Evolutionary conservation across 2,113 vertebrate species (phyloP).

Genomic region (Lophius piscatorius): DNA sequence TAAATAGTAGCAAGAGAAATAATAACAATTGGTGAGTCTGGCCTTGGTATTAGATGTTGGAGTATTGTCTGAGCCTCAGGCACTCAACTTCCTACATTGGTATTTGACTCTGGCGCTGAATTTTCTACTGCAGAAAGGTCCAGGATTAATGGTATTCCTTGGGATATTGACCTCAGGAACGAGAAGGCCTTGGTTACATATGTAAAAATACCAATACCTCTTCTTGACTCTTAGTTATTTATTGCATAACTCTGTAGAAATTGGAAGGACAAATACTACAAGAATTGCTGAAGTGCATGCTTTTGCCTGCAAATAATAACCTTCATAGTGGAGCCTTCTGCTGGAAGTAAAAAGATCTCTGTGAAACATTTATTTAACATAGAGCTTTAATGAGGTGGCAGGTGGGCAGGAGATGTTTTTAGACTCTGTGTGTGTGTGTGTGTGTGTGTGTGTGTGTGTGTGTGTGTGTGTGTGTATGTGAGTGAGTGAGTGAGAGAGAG

Average conservation of each 20-base stretch:
- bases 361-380: slow-evolving; percentile 69
- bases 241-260: slow-evolving; percentile 1
- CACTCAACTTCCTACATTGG: neutral
- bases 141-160: neutral
- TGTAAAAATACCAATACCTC: neutral
- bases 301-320: slow-evolving; percentile 30
- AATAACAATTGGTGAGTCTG: neutral
- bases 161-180: neutral
- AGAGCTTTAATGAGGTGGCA: slow-evolving; percentile 57
- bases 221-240: slow-evolving; percentile 21
- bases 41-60: neutral
- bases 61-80: neutral
- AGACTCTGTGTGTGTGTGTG: too few relatives aligned
- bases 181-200: too few relatives aligned
- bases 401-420: slow-evolving; percentile 12
- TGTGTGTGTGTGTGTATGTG: slow-evolving; percentile 1
- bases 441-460: slow-evolving; percentile 26
- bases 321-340: slow-evolving; percentile 10
- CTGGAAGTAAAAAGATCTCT: slow-evolving; percentile 40
- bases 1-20: neutral
- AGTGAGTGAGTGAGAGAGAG: neutral
- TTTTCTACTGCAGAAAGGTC: neutral
- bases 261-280: slow-evolving; percentile 2
- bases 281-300: slow-evolving; percentile 25
- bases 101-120: neutral